These are phyloP conservation scores for Ahaetulla prasina DNA, from an alignment of 2,113 vertebrate species.

Conservation along the genomic window DNA sequence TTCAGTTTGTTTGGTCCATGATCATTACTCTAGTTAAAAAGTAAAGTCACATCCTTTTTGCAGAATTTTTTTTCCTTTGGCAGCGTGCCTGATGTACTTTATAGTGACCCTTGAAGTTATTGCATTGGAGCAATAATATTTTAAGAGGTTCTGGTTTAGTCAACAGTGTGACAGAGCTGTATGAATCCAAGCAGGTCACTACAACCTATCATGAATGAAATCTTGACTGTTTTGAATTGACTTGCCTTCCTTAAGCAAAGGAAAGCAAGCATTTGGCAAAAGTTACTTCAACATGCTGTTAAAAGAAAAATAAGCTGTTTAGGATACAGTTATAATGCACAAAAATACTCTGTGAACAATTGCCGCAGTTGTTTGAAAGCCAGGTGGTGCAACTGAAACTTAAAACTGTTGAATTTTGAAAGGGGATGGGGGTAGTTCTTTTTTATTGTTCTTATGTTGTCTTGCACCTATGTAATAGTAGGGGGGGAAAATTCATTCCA, in stretches of 20 bases:
- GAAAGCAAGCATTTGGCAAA: not conserved
- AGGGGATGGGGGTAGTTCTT: not conserved
- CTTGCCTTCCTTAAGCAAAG: not conserved
- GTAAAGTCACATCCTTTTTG: not conserved
- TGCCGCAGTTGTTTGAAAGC: not conserved
- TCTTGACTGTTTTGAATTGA: not conserved
- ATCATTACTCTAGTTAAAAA: not conserved
- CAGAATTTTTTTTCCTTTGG: not conserved
- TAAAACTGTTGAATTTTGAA: constrained; percentile 14
- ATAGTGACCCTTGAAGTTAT: not conserved
- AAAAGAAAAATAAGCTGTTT: not conserved
- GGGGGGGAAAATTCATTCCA: not conserved
- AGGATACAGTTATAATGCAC: not conserved
- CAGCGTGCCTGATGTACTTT: not conserved
- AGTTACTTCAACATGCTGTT: not conserved
- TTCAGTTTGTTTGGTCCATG: not conserved
- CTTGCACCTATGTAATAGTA: not conserved
- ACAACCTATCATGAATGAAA: constrained; percentile 5
- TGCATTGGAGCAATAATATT: not conserved
- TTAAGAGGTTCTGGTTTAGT: not conserved
- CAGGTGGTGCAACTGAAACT: constrained; percentile 14
- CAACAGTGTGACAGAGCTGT: not conserved
- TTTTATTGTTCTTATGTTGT: not conserved
- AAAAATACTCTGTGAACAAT: not conserved
- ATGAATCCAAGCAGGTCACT: not conserved